Conservation (phyloP, 2,888 invertebrate genomes). For the Parnassius apollo region DNA sequence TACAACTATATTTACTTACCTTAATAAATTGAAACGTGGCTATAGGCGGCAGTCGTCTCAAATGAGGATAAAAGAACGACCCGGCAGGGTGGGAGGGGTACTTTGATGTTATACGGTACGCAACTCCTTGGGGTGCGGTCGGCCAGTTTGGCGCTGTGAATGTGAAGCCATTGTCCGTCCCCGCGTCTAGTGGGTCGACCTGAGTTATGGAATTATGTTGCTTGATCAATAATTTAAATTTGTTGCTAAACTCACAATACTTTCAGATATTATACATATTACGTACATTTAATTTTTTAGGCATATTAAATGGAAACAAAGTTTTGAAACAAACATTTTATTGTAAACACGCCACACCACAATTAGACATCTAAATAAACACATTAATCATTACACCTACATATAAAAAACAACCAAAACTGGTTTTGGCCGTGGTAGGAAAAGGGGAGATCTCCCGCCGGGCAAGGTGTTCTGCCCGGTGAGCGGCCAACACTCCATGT, state of each 20-base stretch:
- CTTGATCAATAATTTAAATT: constrained; percentile 12
- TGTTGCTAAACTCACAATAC: neutral
- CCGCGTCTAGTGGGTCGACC: constrained; percentile 96
- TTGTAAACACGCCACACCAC: too few relatives aligned
- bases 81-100: constrained; percentile 96
- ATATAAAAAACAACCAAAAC: too few relatives aligned
- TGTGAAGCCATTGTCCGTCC: constrained; percentile 96
- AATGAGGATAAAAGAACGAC: constrained; percentile 95
- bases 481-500: too few relatives aligned
- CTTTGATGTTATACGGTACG: constrained; percentile 92
- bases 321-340: too few relatives aligned
- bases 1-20: constrained; percentile 76
- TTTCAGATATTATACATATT: neutral
- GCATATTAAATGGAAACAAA: too few relatives aligned
- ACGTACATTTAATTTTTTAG: too few relatives aligned
- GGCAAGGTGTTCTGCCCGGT: too few relatives aligned
- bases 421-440: too few relatives aligned
- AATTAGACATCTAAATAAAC: too few relatives aligned
- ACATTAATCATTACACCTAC: too few relatives aligned
- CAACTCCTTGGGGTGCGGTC: constrained; percentile 92
- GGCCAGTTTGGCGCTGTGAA: constrained; percentile 99
- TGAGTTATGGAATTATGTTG: constrained; percentile 45
- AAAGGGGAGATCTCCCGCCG: too few relatives aligned
- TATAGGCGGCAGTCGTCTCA: constrained; percentile 92
- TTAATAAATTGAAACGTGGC: constrained; percentile 95